A percentile compares a stretch with the other conserved stretches of the same genome.
These are phyloP conservation scores for Meiosimyza platycephala DNA, from an alignment of 2,888 invertebrate genomes.

Conservation along the genomic window DNA sequence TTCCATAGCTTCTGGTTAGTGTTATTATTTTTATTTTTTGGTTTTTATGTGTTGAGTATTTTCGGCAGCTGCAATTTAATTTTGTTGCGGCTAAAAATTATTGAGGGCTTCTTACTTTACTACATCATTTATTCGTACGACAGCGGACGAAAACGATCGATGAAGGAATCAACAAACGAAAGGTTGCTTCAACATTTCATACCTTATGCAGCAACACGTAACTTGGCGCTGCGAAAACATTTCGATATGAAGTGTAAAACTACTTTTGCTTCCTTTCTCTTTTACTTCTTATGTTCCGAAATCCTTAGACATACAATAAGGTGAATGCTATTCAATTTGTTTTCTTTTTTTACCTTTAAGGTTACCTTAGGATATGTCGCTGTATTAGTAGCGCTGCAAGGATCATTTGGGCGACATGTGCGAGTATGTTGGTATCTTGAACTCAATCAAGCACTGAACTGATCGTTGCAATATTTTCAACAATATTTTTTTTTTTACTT, in stretches of 20 bases:
- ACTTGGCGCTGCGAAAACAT: slow-evolving; percentile 23
- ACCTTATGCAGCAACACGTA: slow-evolving; percentile 28
- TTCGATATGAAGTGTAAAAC: slow-evolving; percentile 10
- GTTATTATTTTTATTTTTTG: slow-evolving; percentile 15
- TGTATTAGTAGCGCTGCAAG: background rate
- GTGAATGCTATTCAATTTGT: slow-evolving; percentile 22
- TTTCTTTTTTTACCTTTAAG: slow-evolving; percentile 15
- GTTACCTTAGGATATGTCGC: slow-evolving; percentile 24
- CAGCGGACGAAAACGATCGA: background rate
- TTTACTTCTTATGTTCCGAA: too few species aligned
- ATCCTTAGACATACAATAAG: slow-evolving; percentile 7
- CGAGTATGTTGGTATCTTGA: slow-evolving; percentile 11
- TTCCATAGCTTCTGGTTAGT: slow-evolving; percentile 7
- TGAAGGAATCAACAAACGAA: slow-evolving; percentile 5
- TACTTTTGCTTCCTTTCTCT: background rate
- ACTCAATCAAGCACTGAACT: background rate
- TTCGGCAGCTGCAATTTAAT: slow-evolving; percentile 37
- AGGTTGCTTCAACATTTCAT: slow-evolving; percentile 32
- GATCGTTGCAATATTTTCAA: slow-evolving; percentile 30
- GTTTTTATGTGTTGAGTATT: slow-evolving; percentile 11
- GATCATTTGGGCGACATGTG: slow-evolving; percentile 30
- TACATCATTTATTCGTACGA: background rate
- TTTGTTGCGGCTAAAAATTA: slow-evolving; percentile 25
- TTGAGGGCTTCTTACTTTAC: slow-evolving; percentile 24
- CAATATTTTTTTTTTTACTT: slow-evolving; percentile 3